Base-by-base conservation (phyloP, 2,797 vertebrate genomes). In the Eulemur rubriventer region DNA sequence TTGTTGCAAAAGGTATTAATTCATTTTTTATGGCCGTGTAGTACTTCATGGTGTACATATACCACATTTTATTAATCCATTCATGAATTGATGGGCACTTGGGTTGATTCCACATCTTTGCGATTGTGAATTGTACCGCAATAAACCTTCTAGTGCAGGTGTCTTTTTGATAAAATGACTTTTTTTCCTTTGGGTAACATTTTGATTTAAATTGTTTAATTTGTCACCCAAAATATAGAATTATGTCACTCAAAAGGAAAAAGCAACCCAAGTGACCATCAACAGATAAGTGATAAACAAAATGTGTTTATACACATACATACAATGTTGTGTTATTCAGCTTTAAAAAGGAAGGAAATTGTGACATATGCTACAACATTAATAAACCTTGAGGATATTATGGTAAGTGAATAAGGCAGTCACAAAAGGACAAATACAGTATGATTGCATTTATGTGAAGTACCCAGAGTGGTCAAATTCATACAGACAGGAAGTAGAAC, bases 131-230 rank as follows among this genome's bases (percentile, higher is more conserved):
- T 59, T 59, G 57, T 59, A 26, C 24, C 11, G 1, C 57, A 59
- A 59, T 59, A 59, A 59, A 59, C 9, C 11, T 59, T 59, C 57
- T 28, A 59, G 57, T 26, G 24, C 24, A 26, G 57, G 57, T 26
- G 24, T 59, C 57, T 59, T 59, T 26, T 26, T 59, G 24, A 59
- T 26, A 59, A 26, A 28, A 59, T 59, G 24, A 59, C 24, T 26
- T 59, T 4, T 57, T 59, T 59, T 26, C 24, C 57, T 59, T 59
- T 59, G 57, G 57, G 57, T 59, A 59, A 59, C 43, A 75, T 78
- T 85, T 79, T 83, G 8, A 72, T 85, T 82, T 96, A 46, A 91
- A 94, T 69, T 16, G 30, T 55, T 75, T 78, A 67, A 46, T 59
- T 38, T 79, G n/a, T 38, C 76, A 79, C 13, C 24, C 46, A n/a